phyloP scores from a whole-genome alignment of 2,797 vertebrate genomes.

The Gobionotothen gibberifrons region DNA sequence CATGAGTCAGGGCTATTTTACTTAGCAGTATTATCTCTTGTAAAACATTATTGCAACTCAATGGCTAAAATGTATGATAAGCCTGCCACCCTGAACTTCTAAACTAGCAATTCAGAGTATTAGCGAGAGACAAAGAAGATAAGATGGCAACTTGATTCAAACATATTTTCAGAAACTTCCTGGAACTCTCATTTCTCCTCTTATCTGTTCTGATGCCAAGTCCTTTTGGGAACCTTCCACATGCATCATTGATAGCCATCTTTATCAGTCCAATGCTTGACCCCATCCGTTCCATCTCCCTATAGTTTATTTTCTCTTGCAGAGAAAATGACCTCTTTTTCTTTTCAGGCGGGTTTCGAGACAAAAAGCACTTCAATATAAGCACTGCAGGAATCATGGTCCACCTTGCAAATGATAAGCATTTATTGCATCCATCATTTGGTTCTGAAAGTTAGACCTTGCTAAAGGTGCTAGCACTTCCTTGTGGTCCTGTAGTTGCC shows the following conservation, averaged over 20 bases:
- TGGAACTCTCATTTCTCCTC: constrained; percentile 20
- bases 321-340: constrained; percentile 24
- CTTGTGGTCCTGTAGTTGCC: not conserved
- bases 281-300: constrained; percentile 15
- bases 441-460: constrained; percentile 14
- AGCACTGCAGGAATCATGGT: not conserved
- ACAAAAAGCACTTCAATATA: constrained; percentile 25
- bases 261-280: constrained; percentile 34
- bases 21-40: not conserved
- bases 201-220: constrained; percentile 32
- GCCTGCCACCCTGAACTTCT: constrained; percentile 20
- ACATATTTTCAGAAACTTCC: constrained; percentile 39
- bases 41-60: not conserved
- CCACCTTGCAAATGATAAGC: constrained; percentile 5
- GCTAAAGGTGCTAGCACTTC: not conserved
- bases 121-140: constrained; percentile 24
- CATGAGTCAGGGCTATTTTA: not conserved
- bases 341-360: constrained; percentile 24
- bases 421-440: constrained; percentile 21
- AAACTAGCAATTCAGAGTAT: constrained; percentile 34
- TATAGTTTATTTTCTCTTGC: constrained; percentile 33
- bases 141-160: constrained; percentile 17
- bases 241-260: constrained; percentile 39
- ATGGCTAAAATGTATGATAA: constrained; percentile 9
- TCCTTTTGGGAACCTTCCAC: constrained; percentile 39